Base-by-base conservation (phyloP, 2,888 invertebrate genomes). In the Heliconius ismenius region DNA sequence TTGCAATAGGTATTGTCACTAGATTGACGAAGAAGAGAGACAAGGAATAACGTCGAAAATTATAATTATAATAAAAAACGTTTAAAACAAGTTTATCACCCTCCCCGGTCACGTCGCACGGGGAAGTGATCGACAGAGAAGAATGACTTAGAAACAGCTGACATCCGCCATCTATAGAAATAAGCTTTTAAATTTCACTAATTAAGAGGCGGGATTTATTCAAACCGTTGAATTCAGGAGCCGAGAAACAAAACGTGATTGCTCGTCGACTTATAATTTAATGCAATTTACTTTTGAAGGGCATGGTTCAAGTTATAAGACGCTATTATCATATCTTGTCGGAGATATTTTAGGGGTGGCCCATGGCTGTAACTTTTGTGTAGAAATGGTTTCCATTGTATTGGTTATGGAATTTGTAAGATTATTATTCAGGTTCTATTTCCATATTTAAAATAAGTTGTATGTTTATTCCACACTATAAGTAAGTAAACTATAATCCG, bases 231-330 rank as follows among this genome's bases (percentile, higher is more conserved):
- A 92, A 91, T 92, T 89, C 87, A 85, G 85, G 85, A 85, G 88
- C 83, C 86, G 88, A 89, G 89, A 92, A 92, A 93, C 92, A 93
- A 93, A 93, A 93, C 92, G 91, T 91, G 93, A 93, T 93, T 92
- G 91, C 92, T 91, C 89, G 90, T 86, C 90, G 92, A 92, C 92
- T 94, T 94, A 93, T 93, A 93, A 92, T 93, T 93, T 92, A 93
- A 93, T 93, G 92, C 93, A 92, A 93, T 93, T 92, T 90, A 88
- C 90, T 89, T 87, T 87, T 88, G 87, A 88, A 87, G 86, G 84
- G 85, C 83, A 79, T 77, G 87, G 86, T 79, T 36, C 79, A 81
- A 86, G 84, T 76, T 43, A 84, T 9, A 70, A 78, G 84, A 74
- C 81, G 73, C 26, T 67, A 70, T 70, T 70, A 58, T 58, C 32